Conservation (phyloP, 1,140 invertebrate genomes). For the Aricia agestis region DNA sequence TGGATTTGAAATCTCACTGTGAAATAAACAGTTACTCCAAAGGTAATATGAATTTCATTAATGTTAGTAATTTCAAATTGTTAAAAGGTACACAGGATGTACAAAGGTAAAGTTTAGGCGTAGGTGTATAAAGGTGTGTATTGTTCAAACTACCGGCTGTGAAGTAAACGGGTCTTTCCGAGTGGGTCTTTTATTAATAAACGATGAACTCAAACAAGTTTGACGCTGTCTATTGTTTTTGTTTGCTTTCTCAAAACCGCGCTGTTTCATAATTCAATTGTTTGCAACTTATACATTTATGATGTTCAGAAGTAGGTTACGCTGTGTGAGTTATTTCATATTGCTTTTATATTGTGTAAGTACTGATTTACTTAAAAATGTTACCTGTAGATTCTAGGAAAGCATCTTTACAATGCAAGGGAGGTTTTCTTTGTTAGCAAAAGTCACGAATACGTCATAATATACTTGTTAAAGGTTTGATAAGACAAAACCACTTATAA, state of each 20-base stretch:
- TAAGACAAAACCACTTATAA: too few relatives aligned
- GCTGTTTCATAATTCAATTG: neutral
- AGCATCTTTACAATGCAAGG: too few relatives aligned
- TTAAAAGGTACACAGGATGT: neutral
- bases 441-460: too few relatives aligned
- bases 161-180: neutral
- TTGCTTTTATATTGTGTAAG: too few relatives aligned
- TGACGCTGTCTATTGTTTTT: conserved; percentile 3
- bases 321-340: too few relatives aligned
- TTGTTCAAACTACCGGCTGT: neutral
- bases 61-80: neutral
- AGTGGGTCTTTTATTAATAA: neutral
- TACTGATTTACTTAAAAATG: too few relatives aligned
- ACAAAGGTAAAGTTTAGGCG: neutral
- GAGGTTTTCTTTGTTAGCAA: too few relatives aligned
- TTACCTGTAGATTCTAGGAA: too few relatives aligned
- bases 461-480: too few relatives aligned
- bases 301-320: neutral
- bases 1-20: too few relatives aligned
- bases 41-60: neutral
- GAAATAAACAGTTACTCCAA: neutral
- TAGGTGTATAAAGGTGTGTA: conserved; percentile 1
- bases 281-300: neutral
- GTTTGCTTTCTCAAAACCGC: neutral
- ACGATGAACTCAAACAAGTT: neutral